Conservation (phyloP, 2,113 vertebrate genomes). For the Mus spicilegus region DNA sequence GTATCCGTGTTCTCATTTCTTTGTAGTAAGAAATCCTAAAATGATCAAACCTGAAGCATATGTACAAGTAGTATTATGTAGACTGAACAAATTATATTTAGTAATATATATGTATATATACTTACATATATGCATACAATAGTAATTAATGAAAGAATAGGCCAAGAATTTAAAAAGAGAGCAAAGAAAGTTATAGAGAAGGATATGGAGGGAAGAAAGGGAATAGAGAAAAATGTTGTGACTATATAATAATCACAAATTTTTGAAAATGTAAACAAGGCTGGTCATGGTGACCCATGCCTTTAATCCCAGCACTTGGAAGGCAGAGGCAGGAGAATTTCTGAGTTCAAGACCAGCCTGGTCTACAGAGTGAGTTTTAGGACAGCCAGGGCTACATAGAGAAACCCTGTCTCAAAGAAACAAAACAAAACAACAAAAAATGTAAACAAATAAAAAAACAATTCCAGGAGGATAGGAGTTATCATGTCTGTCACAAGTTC, state of each 20-base stretch:
- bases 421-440: background rate
- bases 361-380: no score
- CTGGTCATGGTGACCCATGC: no score
- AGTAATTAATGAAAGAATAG: background rate
- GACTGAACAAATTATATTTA: background rate
- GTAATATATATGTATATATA: background rate
- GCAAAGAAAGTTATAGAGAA: background rate
- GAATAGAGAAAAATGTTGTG: background rate
- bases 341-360: no score
- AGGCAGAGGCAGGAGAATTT: no score
- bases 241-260: background rate
- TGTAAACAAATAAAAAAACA: background rate
- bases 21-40: background rate
- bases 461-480: background rate
- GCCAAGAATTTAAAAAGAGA: background rate
- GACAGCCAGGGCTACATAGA: no score
- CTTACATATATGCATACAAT: background rate
- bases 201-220: background rate
- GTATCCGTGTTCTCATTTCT: background rate
- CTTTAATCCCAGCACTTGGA: no score
- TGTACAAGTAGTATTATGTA: background rate
- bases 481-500: background rate
- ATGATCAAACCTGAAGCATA: background rate
- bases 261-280: no score
- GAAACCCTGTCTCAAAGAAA: no score